Evolutionary conservation across 2,888 invertebrate genomes (phyloP), one percentile per base, ranked within the genome.

Genomic region (Heteromyza rotundicornis): DNA sequence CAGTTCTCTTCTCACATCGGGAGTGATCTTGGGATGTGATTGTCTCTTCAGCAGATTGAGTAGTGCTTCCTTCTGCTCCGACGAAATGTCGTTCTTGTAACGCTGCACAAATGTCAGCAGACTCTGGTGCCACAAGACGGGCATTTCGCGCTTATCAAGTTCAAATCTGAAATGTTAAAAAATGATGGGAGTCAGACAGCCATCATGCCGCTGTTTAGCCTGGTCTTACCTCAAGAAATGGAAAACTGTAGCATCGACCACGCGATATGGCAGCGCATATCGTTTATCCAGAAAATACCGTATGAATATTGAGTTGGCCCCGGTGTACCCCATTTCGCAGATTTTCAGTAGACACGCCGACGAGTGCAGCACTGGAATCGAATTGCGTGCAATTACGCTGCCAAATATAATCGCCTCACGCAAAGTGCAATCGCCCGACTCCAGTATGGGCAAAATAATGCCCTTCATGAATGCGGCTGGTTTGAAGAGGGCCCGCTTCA

Each of bases 401-500:
- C 96, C 94, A 61, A 99, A 86, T 61, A 99, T 97, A 23, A 95
- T 92, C 0, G 99, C 98, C 85, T 99, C 99, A 62, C 98, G 87
- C 58, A 99, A 85, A 0, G 96, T 95, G 77, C 98, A 98, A 67
- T 92, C 94, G 19, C 98, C 97, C 69, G 93, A 89, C 89, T 90
- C 91, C 36, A 92, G 82, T 49, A 92, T 82, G 0, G 92, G 92
- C 61, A 92, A 77, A 53, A 92, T 81, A 68, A 92, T 87, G 49
- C 90, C 99, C 85, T 98, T 99, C 93, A 98, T 98, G 76, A 99
- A 99, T 47, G 95, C 98, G 20, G 93, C 96, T 47, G 98, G 98
- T 81, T 99, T 99, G 82, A 94, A 99, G 1, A 99, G 86, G 1
- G 98, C 88, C 83, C 98, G 97, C 66, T 91, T 87, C 53, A 99